A percentile compares a stretch with the other conserved stretches of the same genome.
These are phyloP conservation scores for Kuschelorhynchus macadamiae DNA, from an alignment of 2,888 invertebrate species.

Conservation along the genomic window DNA sequence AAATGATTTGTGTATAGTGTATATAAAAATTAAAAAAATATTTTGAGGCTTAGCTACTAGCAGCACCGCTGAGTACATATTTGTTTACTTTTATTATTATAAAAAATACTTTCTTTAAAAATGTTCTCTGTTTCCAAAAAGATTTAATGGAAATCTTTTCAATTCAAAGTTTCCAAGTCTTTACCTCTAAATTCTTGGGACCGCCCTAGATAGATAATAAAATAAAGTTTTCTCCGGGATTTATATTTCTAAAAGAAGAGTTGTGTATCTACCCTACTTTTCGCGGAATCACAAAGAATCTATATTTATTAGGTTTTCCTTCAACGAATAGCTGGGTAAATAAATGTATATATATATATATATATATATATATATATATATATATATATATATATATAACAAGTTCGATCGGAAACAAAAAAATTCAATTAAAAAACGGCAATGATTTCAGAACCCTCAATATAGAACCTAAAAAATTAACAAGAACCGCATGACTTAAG, in stretches of 20 bases:
- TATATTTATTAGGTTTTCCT: slow-evolving; percentile 43
- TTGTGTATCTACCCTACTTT: slow-evolving; percentile 41
- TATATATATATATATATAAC: too few relatives aligned
- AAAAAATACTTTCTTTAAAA: slow-evolving; percentile 17
- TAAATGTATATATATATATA: too few relatives aligned
- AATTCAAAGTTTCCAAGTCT: slow-evolving; percentile 43
- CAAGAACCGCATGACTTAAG: too few relatives aligned
- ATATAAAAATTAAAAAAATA: too few relatives aligned
- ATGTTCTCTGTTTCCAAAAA: slow-evolving; percentile 32
- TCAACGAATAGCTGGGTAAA: slow-evolving; percentile 17
- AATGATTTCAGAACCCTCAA: too few relatives aligned
- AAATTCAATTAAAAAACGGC: too few relatives aligned
- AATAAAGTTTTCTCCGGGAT: slow-evolving; percentile 41
- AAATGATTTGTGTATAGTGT: too few relatives aligned
- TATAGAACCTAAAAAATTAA: too few relatives aligned
- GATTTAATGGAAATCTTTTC: slow-evolving; percentile 32
- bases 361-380: too few relatives aligned
- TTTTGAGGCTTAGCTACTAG: too few relatives aligned
- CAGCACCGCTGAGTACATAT: too few relatives aligned
- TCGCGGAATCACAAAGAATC: slow-evolving; percentile 37
- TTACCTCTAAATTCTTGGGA: slow-evolving; percentile 37
- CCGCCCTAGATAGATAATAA: slow-evolving; percentile 43
- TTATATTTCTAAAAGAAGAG: slow-evolving; percentile 37
- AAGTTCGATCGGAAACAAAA: too few relatives aligned
- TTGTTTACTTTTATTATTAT: background rate